Base-by-base conservation (phyloP, 2,797 vertebrate genomes). In the Pagetopsis macropterus region DNA sequence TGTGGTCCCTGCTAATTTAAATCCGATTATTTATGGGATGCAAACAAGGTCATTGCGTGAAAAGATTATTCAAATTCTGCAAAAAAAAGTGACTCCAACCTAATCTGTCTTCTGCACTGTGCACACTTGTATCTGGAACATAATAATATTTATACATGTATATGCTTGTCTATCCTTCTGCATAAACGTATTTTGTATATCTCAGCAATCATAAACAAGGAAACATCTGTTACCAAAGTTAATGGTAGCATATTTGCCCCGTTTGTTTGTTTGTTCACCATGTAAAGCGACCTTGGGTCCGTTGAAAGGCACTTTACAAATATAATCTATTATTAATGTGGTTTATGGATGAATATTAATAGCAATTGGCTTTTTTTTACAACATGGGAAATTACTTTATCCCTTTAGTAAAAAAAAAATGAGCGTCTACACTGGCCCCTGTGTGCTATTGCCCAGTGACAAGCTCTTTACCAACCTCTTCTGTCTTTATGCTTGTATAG, bases 11-110 rank as follows among this genome's bases (percentile, higher is more conserved):
- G 89, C 87, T 19, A 88, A 88, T 81, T 75, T 92, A 27, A 92
- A 92, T 72, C 92, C 91, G 10, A 27, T 93, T 13, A 91, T 93
- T 74, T 93, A 92, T 71, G 92, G 78, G 0, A 77, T 90, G 78
- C 89, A 92, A 66, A 91, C 84, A 21, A 88, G 37, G 55, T 79
- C 78, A 21, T 72, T 93, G 50, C 75, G 89, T 33, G 41, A 81
- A 37, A 92, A 82, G 77, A 92, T 93, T 19, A 7, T 67, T 4
- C 81, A 91, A 62, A 69, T 83, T 50, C 41, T 92, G 14, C 49
- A 48, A 27, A 81, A 68, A 65, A 91, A 87, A 76, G 56, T 86
- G 16, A 72, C 37, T 33, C n/a, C 76, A 19, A 57, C 5, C 9
- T 89, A 65, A 66, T 27, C 3, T 3, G 5, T 68, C 46, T 40